A percentile compares a stretch with the other conserved stretches of the same genome.
phyloP scores from a whole-genome alignment of 2,888 invertebrate genomes.

The Deilephila porcellus region DNA sequence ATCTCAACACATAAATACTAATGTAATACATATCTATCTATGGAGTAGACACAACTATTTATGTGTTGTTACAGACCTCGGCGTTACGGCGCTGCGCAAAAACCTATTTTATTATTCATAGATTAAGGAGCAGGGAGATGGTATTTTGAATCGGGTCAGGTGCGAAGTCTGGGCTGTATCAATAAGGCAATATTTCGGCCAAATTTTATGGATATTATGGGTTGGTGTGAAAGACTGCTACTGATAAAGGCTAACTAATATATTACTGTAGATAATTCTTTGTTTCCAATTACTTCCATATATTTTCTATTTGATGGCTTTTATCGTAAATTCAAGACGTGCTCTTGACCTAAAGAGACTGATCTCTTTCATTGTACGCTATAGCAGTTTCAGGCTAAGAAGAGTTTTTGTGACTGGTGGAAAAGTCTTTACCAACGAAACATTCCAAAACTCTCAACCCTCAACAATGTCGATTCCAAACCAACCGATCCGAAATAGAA shows the following conservation, averaged over 20 bases:
- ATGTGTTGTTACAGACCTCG: slow-evolving; percentile 36
- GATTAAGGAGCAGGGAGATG: slow-evolving; percentile 42
- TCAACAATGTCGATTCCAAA: not conserved
- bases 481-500: not conserved
- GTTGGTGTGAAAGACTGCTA: not conserved
- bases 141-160: slow-evolving; percentile 45
- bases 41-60: slow-evolving; percentile 14
- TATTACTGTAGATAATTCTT: too few relatives aligned
- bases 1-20: slow-evolving; percentile 18
- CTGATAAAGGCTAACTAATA: not conserved
- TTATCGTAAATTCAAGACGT: too few relatives aligned
- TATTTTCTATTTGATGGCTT: too few relatives aligned
- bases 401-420: too few relatives aligned
- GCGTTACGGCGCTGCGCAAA: slow-evolving; percentile 44
- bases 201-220: slow-evolving; percentile 31
- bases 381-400: too few relatives aligned
- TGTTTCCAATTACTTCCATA: too few relatives aligned
- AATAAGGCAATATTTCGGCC: slow-evolving; percentile 35
- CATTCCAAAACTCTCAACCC: not conserved
- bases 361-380: too few relatives aligned
- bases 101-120: slow-evolving; percentile 47
- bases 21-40: slow-evolving; percentile 15
- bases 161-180: slow-evolving; percentile 35
- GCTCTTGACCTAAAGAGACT: too few relatives aligned
- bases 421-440: not conserved